These are phyloP conservation scores for Tribolium castaneum DNA, from an alignment of 1,140 invertebrate genomes.

Conservation along the genomic window DNA sequence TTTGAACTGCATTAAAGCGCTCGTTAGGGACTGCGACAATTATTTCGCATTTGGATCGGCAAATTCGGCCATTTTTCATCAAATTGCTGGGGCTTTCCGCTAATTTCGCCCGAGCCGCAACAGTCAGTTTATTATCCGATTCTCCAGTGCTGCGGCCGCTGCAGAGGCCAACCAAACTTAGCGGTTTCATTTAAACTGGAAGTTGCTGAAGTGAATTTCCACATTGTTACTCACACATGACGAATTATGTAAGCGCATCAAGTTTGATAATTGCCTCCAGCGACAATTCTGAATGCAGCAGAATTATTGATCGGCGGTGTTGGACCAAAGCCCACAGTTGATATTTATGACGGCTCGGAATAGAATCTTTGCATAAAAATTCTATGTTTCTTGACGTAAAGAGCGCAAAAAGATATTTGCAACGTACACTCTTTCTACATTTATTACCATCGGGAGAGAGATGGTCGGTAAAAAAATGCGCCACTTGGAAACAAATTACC, in stretches of 20 bases:
- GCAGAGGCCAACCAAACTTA: slow-evolving; percentile 13
- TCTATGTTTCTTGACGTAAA: slow-evolving; percentile 4
- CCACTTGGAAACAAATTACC: neutral
- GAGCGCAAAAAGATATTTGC: neutral
- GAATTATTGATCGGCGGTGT: slow-evolving; percentile 14
- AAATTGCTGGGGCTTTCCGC: neutral
- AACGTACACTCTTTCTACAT: neutral
- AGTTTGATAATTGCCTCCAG: slow-evolving; percentile 26
- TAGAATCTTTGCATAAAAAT: slow-evolving; percentile 13
- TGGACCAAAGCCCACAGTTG: slow-evolving; percentile 19
- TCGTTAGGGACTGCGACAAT: slow-evolving; percentile 9
- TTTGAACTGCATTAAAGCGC: slow-evolving; percentile 21
- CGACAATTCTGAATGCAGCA: slow-evolving; percentile 23
- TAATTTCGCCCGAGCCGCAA: slow-evolving; percentile 27
- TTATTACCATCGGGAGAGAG: neutral
- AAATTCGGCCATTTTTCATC: slow-evolving; percentile 21
- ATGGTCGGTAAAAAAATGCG: neutral
- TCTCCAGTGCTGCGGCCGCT: slow-evolving; percentile 7
- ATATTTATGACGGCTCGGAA: slow-evolving; percentile 15
- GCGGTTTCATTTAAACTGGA: slow-evolving; percentile 11
- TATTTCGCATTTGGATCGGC: slow-evolving; percentile 16
- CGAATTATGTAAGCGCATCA: slow-evolving; percentile 32
- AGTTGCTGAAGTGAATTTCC: slow-evolving; percentile 25
- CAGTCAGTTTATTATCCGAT: slow-evolving; percentile 19
- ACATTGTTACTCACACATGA: slow-evolving; percentile 29